Conservation (phyloP, 2,797 vertebrate species). For the Micromesistius poutassou region DNA sequence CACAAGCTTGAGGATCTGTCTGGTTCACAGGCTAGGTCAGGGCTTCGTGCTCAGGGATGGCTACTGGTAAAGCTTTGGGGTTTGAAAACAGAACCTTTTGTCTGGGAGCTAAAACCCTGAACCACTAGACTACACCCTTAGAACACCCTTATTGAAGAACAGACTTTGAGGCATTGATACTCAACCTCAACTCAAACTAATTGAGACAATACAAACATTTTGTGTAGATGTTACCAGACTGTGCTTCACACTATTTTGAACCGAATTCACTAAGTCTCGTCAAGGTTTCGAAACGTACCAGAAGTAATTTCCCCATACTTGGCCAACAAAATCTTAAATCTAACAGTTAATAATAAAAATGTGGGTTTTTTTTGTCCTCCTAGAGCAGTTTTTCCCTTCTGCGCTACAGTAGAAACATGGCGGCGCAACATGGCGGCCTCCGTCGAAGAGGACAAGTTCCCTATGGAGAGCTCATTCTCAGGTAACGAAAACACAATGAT, state of each 20-base stretch:
- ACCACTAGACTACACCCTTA: neutral
- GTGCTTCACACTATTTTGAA: neutral
- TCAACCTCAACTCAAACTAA: neutral
- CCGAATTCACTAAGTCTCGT: neutral
- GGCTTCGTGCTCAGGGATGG: too few relatives aligned
- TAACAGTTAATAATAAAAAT: constrained; percentile 29
- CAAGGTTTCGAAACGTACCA: neutral
- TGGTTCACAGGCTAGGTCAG: too few relatives aligned
- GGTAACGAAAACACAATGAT: too few relatives aligned
- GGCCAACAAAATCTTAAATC: constrained; percentile 30
- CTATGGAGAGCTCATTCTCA: too few relatives aligned
- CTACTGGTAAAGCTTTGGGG: too few relatives aligned
- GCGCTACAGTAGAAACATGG: too few relatives aligned
- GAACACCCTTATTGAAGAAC: neutral
- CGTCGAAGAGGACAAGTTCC: too few relatives aligned
- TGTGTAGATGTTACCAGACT: neutral
- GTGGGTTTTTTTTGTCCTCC: too few relatives aligned
- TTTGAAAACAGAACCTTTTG: too few relatives aligned
- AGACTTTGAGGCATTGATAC: neutral
- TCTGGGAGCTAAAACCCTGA: neutral
- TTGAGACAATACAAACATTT: neutral
- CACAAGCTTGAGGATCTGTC: too few relatives aligned
- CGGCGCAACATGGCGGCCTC: too few relatives aligned
- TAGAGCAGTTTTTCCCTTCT: too few relatives aligned
- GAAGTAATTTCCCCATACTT: constrained; percentile 17